Percentiles rank a stretch among this genome's conserved stretches.
Evolutionary conservation across 2,113 vertebrate species (phyloP).

Genomic region (Lanius ludovicianus): DNA sequence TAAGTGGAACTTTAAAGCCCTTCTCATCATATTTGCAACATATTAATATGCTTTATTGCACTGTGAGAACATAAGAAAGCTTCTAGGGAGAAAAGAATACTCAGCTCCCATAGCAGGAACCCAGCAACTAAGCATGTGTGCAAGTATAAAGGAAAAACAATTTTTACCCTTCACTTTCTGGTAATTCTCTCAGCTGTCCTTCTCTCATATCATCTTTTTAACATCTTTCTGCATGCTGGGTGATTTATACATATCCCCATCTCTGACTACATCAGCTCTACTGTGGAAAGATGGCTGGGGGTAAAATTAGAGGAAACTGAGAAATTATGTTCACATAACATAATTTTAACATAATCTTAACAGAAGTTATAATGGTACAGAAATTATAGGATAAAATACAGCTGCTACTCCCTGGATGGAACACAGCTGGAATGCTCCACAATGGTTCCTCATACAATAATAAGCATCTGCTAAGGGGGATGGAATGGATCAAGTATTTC

Average conservation of each 20-base stretch:
- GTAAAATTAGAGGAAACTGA: neutral
- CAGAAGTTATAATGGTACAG: neutral
- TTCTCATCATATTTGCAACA: neutral
- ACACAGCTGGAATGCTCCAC: neutral
- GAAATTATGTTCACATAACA: neutral
- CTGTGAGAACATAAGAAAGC: neutral
- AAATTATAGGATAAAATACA: neutral
- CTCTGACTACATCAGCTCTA: neutral
- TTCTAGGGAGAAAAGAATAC: neutral
- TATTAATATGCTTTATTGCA: neutral
- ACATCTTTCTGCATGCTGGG: neutral
- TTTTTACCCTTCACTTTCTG: neutral
- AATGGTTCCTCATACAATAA: neutral
- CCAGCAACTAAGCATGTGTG: neutral
- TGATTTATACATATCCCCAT: neutral
- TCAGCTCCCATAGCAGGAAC: neutral
- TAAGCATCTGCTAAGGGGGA: neutral
- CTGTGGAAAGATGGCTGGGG: neutral
- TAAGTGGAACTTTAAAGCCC: neutral
- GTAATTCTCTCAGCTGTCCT: neutral
- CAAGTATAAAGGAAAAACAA: neutral
- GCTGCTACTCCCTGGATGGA: neutral
- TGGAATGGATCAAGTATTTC: neutral
- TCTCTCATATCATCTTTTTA: neutral
- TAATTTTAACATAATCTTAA: no score